Conservation (phyloP, 2,113 vertebrate species). For the Carollia perspicillata region DNA sequence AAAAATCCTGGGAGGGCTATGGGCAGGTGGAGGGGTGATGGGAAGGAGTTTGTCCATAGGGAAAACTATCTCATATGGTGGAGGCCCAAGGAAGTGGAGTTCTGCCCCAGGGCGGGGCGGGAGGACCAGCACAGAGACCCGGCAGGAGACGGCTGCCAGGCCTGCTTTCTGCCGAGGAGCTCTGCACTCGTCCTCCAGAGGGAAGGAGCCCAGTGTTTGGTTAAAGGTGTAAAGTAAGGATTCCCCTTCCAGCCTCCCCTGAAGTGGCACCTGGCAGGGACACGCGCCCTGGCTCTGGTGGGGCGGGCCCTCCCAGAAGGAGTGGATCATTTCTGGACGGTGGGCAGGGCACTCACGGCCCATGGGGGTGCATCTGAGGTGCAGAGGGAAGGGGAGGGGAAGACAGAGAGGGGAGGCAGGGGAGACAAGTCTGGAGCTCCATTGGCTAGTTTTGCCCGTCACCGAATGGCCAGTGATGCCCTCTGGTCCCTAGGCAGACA, state of each 20-base stretch:
- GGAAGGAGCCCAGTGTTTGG: neutral
- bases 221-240: neutral
- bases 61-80: neutral
- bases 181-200: neutral
- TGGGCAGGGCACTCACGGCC: neutral
- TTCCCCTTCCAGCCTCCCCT: neutral
- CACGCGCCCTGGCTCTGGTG: neutral
- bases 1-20: neutral
- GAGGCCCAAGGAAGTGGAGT: neutral
- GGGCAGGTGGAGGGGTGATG: neutral
- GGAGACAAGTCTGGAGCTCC: neutral
- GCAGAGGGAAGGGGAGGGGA: neutral
- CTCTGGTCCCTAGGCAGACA: neutral
- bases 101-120: neutral
- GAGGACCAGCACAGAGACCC: neutral
- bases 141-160: neutral
- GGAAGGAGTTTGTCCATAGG: neutral
- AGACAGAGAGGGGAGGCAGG: neutral
- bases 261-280: neutral
- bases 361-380: neutral
- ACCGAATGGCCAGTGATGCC: neutral
- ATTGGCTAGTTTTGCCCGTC: neutral
- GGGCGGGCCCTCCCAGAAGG: neutral
- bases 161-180: neutral
- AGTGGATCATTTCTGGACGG: neutral